Percentiles rank a stretch among this genome's conserved stretches.
phyloP scores from a whole-genome alignment of 2,888 invertebrate species.

The Agonopterix subpropinquella region DNA sequence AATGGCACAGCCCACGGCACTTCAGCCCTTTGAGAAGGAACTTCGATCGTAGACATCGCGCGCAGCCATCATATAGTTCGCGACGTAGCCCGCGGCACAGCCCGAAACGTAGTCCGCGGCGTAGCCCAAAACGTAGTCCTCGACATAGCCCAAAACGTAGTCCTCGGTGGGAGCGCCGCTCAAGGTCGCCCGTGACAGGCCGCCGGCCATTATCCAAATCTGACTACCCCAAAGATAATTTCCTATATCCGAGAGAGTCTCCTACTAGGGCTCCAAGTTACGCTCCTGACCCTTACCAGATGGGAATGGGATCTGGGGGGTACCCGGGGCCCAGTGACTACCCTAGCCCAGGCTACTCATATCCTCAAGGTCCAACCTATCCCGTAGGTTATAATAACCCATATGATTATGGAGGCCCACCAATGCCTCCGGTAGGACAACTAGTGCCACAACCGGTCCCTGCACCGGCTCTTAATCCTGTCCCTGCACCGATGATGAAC shows the following conservation, averaged over 20 bases:
- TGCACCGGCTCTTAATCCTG: constrained; percentile 20
- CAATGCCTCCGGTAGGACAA: constrained; percentile 10
- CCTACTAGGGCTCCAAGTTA: constrained; percentile 7
- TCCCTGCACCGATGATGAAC: constrained; percentile 23
- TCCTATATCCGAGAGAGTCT: constrained; percentile 35
- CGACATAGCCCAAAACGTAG: constrained; percentile 15
- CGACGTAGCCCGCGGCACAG: constrained; percentile 13
- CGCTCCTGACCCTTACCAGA: constrained; percentile 2
- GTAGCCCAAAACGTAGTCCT: constrained; percentile 15
- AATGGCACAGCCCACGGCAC: constrained; percentile 12
- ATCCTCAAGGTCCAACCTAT: constrained; percentile 27
- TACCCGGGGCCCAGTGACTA: constrained; percentile 13
- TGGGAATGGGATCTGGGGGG: constrained; percentile 4
- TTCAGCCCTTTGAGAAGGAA: constrained; percentile 5
- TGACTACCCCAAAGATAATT: constrained; percentile 21
- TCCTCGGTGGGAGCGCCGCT: constrained; percentile 10
- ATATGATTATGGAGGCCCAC: constrained; percentile 36
- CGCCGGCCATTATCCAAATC: neutral
- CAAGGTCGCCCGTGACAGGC: constrained; percentile 23
- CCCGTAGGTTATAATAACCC: constrained; percentile 25
- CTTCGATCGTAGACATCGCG: constrained; percentile 18
- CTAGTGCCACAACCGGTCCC: constrained; percentile 24
- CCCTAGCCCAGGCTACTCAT: constrained; percentile 17
- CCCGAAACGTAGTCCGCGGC: constrained; percentile 19
- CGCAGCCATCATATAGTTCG: constrained; percentile 4